Percentiles rank a stretch among this genome's conserved stretches.
Conservation (phyloP, 2,888 invertebrate genomes). For the Synanthedon vespiformis region DNA sequence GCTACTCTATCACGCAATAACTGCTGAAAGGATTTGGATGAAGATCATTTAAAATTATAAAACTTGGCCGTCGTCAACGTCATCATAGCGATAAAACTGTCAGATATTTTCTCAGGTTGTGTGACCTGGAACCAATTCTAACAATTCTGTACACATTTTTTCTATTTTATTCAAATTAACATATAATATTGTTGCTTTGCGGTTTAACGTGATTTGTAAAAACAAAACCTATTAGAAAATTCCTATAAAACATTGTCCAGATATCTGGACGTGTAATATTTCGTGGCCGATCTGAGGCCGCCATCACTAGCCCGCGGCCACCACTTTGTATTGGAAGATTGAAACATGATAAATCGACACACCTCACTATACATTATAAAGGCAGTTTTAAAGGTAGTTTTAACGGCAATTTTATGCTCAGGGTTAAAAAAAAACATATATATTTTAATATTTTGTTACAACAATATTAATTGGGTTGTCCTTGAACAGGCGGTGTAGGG, state of each 20-base stretch:
- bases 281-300: slow-evolving; percentile 12
- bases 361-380: slow-evolving; percentile 8
- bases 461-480: slow-evolving; percentile 26
- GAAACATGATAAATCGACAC: slow-evolving; percentile 49
- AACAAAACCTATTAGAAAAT: slow-evolving; percentile 18
- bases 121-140: too few species aligned
- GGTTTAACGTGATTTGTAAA: too few species aligned
- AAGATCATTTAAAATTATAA: too few species aligned
- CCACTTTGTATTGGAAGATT: slow-evolving; percentile 28
- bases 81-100: too few species aligned
- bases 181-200: too few species aligned
- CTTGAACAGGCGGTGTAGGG: slow-evolving; percentile 4
- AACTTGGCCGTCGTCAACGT: too few species aligned
- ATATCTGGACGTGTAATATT: slow-evolving; percentile 17
- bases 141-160: too few species aligned
- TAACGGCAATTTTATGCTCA: slow-evolving; percentile 28
- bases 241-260: slow-evolving; percentile 14
- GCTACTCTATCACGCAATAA: too few species aligned
- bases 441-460: slow-evolving; percentile 31
- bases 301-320: slow-evolving; percentile 20
- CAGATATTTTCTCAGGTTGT: too few species aligned
- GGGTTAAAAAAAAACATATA: slow-evolving; percentile 35
- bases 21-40: too few species aligned
- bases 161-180: too few species aligned
- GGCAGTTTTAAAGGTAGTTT: slow-evolving; percentile 19